Evolutionary conservation across 2,888 invertebrate genomes (phyloP), one percentile per base, ranked within the genome.

Genomic region (Agrochola lota): DNA sequence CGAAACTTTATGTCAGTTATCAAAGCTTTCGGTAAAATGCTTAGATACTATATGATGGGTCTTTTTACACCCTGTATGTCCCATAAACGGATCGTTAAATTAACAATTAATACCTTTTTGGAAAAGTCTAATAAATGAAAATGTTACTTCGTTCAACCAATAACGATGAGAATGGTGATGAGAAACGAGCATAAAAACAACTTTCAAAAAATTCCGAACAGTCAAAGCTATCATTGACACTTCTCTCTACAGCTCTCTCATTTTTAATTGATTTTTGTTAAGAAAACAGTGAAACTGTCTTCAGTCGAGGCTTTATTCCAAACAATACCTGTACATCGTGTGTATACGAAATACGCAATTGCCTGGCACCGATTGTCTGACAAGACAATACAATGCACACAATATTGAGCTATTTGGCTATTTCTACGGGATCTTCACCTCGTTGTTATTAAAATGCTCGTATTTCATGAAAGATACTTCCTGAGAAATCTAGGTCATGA

Each of bases 381-480:
- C 85, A 85, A 85, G 84, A 87, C 85, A 85, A 83, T 80, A 49
- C 17, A 62, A 69, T 72, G 63, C 66, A 71, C 71, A 80, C 30
- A 84, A 74, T 63, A 87, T 77, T 81, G 76, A 72, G 74, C 85
- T 81, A 85, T 91, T 91, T 90, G 69, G 76, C 85, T 81, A 84
- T 91, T 91, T 90, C 87, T 89, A 89, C 89, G 87, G 89, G 84
- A 87, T 80, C n/a, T 74, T 71, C 69, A 6, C 55, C 20, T 76
- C 66, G 80, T 88, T 88, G 87, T 90, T 89, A 89, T 89, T 89
- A 89, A 90, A 90, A 90, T 92, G 84, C 77, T 83, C 86, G 77
- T 88, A 87, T 82, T 83, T 91, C 88, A 88, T 89, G 87, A 90
- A 92, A 90, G 87, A 90, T 86, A 85, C 75, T 90, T 91, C 90